Conservation (phyloP, 2,797 vertebrate species). For the Danio kyathit region DNA sequence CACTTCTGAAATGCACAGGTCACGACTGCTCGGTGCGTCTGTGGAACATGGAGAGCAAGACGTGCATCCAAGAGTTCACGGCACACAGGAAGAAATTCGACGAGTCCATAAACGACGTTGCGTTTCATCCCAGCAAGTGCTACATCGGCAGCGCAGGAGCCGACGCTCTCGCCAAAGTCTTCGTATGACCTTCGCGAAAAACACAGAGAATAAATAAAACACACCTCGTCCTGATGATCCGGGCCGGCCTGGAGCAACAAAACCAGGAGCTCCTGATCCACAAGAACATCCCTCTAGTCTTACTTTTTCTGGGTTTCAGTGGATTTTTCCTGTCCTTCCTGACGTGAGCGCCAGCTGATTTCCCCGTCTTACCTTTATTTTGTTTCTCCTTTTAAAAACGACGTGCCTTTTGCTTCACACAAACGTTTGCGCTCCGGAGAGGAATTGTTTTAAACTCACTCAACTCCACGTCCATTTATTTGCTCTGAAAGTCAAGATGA, state of each 20-base stretch:
- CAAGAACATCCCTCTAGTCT: no score
- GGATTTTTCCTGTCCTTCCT: constrained; percentile 39
- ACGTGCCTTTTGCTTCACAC: constrained; percentile 74
- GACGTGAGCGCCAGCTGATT: neutral
- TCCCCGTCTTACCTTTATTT: constrained; percentile 4
- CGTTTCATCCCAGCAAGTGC: constrained; percentile 96
- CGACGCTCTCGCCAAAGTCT: constrained; percentile 97
- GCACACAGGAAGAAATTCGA: constrained; percentile 98
- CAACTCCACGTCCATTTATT: neutral
- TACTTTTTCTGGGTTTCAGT: neutral
- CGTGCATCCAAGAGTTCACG: constrained; percentile 98
- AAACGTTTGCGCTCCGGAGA: no score
- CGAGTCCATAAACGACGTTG: constrained; percentile 97
- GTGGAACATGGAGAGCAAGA: constrained; percentile 99
- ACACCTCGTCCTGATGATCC: constrained; percentile 71
- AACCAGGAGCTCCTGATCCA: neutral
- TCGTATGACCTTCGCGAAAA: constrained; percentile 88
- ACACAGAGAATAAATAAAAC: neutral
- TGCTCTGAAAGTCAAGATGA: no score
- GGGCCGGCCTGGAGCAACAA: constrained; percentile 90
- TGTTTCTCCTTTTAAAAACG: constrained; percentile 57
- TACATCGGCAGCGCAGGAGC: constrained; percentile 98
- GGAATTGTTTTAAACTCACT: neutral
- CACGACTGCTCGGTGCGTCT: constrained; percentile 98
- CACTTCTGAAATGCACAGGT: constrained; percentile 71